Evolutionary conservation across 2,797 vertebrate genomes (phyloP).

Genomic region (Dicrostonyx torquatus): DNA sequence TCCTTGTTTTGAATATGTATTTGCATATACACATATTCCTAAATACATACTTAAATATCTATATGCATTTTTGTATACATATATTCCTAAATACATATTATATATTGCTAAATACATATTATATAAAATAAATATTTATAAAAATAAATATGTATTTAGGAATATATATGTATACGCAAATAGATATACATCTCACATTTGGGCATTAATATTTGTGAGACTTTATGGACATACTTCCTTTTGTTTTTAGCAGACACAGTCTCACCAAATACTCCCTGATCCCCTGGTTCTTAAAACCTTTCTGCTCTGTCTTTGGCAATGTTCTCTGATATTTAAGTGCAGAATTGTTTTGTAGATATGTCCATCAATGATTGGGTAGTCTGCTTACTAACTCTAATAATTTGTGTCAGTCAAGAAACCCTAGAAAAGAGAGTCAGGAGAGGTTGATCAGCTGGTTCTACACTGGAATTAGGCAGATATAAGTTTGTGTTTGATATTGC

Average conservation of each 20-base stretch:
- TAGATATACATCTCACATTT: neutral
- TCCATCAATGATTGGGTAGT: neutral
- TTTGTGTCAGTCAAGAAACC: no score
- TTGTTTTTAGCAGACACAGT: neutral
- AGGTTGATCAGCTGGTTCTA: neutral
- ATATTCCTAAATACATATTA: no score
- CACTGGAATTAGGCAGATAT: neutral
- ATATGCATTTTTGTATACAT: no score
- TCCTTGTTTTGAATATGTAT: neutral
- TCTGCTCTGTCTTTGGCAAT: neutral
- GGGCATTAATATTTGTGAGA: neutral
- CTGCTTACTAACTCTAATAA: neutral
- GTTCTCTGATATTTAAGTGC: neutral
- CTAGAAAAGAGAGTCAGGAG: neutral
- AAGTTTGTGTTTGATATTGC: neutral
- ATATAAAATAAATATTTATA: no score
- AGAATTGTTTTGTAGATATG: neutral
- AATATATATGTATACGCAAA: no score
- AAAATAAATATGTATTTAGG: no score
- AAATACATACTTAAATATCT: no score
- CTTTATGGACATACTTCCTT: neutral
- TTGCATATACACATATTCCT: neutral
- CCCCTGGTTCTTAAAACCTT: neutral
- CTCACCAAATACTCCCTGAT: neutral
- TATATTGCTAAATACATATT: no score